phyloP scores from a whole-genome alignment of 1,140 invertebrate genomes.

The Drosophila repletoides region DNA sequence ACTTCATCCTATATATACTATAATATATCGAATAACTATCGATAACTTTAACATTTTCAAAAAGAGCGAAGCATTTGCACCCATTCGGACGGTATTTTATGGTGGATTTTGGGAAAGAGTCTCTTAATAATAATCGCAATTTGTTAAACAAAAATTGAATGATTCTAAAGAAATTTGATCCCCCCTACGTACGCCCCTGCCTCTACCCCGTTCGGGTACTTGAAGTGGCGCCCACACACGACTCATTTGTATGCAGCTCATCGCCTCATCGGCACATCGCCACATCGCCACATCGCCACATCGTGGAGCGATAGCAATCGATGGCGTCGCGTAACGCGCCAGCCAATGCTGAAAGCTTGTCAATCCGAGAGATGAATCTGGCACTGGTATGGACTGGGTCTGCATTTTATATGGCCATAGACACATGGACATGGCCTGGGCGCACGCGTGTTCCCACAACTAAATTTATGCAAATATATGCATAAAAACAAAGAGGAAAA shows the following conservation, averaged over 20 bases:
- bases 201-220: not conserved
- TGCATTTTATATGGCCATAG: not conserved
- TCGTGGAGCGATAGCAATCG: conserved; percentile 55
- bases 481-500: conserved; percentile 28
- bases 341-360: conserved; percentile 67
- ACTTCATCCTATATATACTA: too few species aligned
- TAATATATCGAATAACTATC: too few species aligned
- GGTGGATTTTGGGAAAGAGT: too few species aligned
- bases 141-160: too few species aligned
- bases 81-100: too few species aligned
- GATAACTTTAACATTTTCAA: too few species aligned
- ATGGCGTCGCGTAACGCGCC: conserved; percentile 67
- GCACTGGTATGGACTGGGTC: conserved; percentile 14
- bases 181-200: too few species aligned
- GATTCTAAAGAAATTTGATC: too few species aligned
- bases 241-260: conserved; percentile 69
- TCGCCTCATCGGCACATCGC: too few species aligned
- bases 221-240: conserved; percentile 68
- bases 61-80: too few species aligned
- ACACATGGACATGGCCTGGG: not conserved
- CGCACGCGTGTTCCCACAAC: conserved; percentile 48
- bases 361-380: conserved; percentile 32
- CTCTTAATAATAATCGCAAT: too few species aligned
- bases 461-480: conserved; percentile 70
- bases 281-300: conserved; percentile 39